Evolutionary conservation across 2,888 invertebrate genomes (phyloP), one percentile per base, ranked within the genome.

Genomic region (Pomacea canaliculata): DNA sequence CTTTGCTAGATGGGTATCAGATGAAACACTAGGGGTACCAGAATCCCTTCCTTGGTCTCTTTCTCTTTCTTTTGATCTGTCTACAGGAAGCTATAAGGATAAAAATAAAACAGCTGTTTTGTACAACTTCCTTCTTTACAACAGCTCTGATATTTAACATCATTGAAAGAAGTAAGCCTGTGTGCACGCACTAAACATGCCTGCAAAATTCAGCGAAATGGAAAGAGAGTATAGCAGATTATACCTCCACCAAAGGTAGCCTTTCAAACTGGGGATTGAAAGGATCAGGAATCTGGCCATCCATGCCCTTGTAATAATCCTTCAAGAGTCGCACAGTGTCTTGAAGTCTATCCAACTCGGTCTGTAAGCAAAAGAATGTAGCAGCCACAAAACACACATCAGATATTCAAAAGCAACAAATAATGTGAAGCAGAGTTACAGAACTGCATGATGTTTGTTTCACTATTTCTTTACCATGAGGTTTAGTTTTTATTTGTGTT

Each of bases 291-390:
- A 90, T 88, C 70, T 86, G 87, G 56, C 89, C 89, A 60, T 91
- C 89, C 90, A 91, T 90, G 9, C 89, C 88, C 37, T 86, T 81
- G 81, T 91, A 91, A 79, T 91, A 91, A 80, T 91, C 91, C 78
- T 89, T 91, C 81, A 91, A 79, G 82, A 91, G 80, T 37, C 89
- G 77, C 4, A 89, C 85, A 4, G 90, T 88, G 79, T 91, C 91
- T 79, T 91, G 91, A 83, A 86, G 90, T 56, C 89, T 79, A 79
- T 91, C 91, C 19, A 90, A 85, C 76, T 90, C 90, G 68, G 81
- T 81, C 85, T 86, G 77, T 37, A 67, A 70, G 51, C 48, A 76
- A 19, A 76, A 19, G 65, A n/a, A 63, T 23, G 8, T n/a, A 66
- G 27, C 5, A 23, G 19, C 4, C 16, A 27, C 37, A 7, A 56